Evolutionary conservation across 2,888 invertebrate genomes (phyloP).

Genomic region (Scrobipalpa atriplicella): DNA sequence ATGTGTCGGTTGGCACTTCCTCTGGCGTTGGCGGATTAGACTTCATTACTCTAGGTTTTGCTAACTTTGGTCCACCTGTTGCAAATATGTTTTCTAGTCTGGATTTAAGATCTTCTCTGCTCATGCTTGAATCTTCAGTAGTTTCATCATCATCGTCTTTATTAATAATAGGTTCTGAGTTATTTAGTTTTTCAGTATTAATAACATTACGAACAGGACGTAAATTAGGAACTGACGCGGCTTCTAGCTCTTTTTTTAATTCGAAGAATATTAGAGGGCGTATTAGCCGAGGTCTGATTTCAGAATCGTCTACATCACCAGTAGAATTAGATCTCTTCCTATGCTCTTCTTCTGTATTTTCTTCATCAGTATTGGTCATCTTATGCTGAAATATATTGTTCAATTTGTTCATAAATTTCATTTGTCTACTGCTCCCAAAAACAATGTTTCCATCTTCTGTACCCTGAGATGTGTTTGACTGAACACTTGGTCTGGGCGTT

Average conservation of each 20-base stretch:
- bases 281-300: slow-evolving; percentile 45
- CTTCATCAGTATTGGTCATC: slow-evolving; percentile 47
- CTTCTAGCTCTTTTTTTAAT: slow-evolving; percentile 66
- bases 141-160: neutral
- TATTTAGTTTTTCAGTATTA: slow-evolving; percentile 37
- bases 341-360: slow-evolving; percentile 49
- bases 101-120: slow-evolving; percentile 67
- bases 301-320: slow-evolving; percentile 55
- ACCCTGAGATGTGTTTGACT: slow-evolving; percentile 53
- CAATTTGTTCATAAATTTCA: slow-evolving; percentile 72
- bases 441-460: slow-evolving; percentile 55
- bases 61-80: slow-evolving; percentile 59
- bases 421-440: slow-evolving; percentile 65
- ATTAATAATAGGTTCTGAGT: slow-evolving; percentile 34
- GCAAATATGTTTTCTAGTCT: slow-evolving; percentile 73
- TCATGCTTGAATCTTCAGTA: slow-evolving; percentile 57
- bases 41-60: slow-evolving; percentile 64
- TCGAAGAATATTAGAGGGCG: slow-evolving; percentile 60
- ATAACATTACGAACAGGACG: neutral
- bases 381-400: slow-evolving; percentile 69
- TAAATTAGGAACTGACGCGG: slow-evolving; percentile 38
- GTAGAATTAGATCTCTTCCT: slow-evolving; percentile 67
- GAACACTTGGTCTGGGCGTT: slow-evolving; percentile 55
- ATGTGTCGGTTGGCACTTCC: slow-evolving; percentile 61
- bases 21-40: slow-evolving; percentile 70